These are phyloP conservation scores for Hydrocynus forskahlii DNA, from an alignment of 2,797 vertebrate species.

Conservation along the genomic window DNA sequence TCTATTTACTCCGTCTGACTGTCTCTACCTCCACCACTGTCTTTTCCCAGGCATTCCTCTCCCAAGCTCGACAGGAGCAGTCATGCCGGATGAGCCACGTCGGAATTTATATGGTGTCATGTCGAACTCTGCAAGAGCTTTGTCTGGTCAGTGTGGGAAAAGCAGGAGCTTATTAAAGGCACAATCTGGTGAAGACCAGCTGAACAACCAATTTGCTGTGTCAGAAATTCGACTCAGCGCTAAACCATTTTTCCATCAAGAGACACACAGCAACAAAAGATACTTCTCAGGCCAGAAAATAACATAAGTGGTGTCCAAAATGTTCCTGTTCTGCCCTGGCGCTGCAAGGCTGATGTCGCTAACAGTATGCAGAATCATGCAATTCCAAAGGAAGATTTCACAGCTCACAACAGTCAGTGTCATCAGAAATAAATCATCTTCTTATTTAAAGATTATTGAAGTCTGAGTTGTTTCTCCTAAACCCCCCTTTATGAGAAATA, in stretches of 20 bases:
- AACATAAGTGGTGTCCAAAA: neutral
- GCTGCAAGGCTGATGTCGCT: no score
- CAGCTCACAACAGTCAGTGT: no score
- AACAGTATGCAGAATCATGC: no score
- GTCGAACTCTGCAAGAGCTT: slow-evolving; percentile 19
- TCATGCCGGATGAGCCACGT: slow-evolving; percentile 31
- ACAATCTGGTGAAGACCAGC: neutral
- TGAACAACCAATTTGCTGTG: neutral
- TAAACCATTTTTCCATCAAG: neutral
- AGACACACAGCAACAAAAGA: neutral
- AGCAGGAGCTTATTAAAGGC: slow-evolving; percentile 5
- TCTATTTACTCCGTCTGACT: slow-evolving; percentile 11
- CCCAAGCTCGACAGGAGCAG: neutral
- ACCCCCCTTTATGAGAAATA: no score
- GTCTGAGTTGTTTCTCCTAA: no score
- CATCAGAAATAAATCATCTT: no score
- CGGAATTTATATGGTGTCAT: slow-evolving; percentile 60
- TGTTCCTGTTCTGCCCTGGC: no score
- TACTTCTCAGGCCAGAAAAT: neutral
- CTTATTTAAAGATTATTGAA: no score
- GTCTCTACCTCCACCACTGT: neutral
- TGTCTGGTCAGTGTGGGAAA: slow-evolving; percentile 8
- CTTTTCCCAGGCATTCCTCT: slow-evolving; percentile 36
- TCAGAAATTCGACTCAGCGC: slow-evolving; percentile 3
- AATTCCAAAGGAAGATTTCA: no score